A percentile compares a stretch with the other conserved stretches of the same genome.
Evolutionary conservation across 2,888 invertebrate genomes (phyloP).

Genomic region (Tipula unca): DNA sequence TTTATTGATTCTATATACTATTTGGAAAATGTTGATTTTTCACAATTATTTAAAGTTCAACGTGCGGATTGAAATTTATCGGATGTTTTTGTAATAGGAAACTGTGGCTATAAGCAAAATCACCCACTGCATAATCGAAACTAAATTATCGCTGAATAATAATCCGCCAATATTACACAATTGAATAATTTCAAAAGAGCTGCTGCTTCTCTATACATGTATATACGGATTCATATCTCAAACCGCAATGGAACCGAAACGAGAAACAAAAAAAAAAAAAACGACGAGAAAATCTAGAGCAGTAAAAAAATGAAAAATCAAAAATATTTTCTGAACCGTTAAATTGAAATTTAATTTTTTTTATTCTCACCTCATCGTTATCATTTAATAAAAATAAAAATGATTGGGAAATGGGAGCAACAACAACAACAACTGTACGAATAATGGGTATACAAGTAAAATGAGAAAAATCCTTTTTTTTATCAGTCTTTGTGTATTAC

Average conservation of each 20-base stretch:
- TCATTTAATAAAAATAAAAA: background rate
- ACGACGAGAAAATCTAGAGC: background rate
- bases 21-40: background rate
- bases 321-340: constrained; percentile 18
- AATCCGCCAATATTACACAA: background rate
- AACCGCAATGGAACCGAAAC: background rate
- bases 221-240: background rate
- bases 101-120: background rate
- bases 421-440: background rate
- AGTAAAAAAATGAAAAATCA: background rate
- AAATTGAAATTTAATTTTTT: constrained; percentile 15
- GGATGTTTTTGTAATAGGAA: no score
- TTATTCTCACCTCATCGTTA: constrained; percentile 16
- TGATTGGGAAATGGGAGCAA: background rate
- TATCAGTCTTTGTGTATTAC: background rate
- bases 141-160: background rate
- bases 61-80: no score
- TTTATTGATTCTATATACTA: background rate
- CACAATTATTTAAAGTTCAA: background rate
- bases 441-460: background rate
- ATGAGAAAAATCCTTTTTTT: background rate
- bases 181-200: background rate
- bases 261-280: background rate
- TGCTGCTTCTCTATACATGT: no score
- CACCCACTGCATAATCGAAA: background rate